Evolutionary conservation across 2,888 invertebrate genomes (phyloP), one percentile per base, ranked within the genome.

Genomic region (Pachymerium ferrugineum): DNA sequence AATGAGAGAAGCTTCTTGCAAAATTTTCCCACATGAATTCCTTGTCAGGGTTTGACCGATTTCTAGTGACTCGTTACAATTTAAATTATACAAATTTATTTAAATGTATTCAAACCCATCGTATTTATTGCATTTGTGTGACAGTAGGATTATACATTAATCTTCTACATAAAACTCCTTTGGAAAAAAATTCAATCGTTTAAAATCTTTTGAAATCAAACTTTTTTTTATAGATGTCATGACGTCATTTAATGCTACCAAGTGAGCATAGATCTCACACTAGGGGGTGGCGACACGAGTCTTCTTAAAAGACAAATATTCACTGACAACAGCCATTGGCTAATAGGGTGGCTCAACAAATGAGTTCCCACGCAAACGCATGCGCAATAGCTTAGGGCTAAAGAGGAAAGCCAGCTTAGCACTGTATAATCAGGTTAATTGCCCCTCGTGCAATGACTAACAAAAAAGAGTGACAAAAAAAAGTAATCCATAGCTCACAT

Each of bases 401-500:
- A 54, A 54, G 19, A 54, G 47, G 47, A 54, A 54, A 54, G 47
- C 16, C 47, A 54, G 47, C 47, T 54, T 54, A 54, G 8, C 47
- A 54, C 47, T 54, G 47, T 54, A 54, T 54, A 54, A 54, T 54
- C 47, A 54, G 47, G 47, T 54, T 54, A 54, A 54, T 54, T 54
- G 47, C 47, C 47, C 47, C 19, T 54, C 47, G 47, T 54, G 47
- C 47, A 54, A 3, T 22, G 47, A 54, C 47, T 54, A 22, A 16
- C 47, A 54, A 54, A 22, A 54, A 54, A 54, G 19, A 54, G 10
- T 2, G 19, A 54, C 47, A 54, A 54, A 3, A 22, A 16, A 54
- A 3, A n/a, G 6, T 10, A 22, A 16, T 54, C 47, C 47, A 54
- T 54, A 54, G 19, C 47, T 54, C 47, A 54, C 47, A 19, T 12